A percentile compares a stretch with the other conserved stretches of the same genome.
These are phyloP conservation scores for Platysteira castanea DNA, from an alignment of 2,113 vertebrate genomes.

Conservation along the genomic window DNA sequence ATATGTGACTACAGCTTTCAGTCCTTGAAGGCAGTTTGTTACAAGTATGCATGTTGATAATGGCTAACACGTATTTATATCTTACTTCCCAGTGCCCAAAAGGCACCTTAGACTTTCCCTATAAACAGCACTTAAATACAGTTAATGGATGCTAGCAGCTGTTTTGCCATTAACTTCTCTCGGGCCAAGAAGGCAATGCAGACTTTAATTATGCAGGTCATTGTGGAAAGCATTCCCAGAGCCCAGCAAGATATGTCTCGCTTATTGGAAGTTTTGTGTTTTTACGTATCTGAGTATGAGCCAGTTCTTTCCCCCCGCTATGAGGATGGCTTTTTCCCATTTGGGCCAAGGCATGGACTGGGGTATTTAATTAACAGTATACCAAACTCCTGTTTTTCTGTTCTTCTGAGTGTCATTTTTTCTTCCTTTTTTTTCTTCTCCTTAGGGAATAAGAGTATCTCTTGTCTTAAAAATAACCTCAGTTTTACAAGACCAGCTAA, in stretches of 20 bases:
- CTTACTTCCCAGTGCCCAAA: neutral
- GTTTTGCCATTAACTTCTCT: neutral
- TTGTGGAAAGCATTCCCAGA: neutral
- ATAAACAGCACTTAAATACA: neutral
- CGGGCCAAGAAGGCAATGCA: neutral
- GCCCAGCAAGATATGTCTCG: rapidly evolving
- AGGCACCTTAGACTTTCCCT: neutral
- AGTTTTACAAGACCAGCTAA: neutral
- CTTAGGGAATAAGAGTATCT: neutral
- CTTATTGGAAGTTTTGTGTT: neutral
- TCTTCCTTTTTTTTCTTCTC: neutral
- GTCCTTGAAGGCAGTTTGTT: neutral
- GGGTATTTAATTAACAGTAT: neutral
- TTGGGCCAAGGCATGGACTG: neutral
- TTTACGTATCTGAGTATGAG: neutral
- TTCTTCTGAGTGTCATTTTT: neutral
- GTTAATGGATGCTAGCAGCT: neutral
- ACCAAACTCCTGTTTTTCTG: neutral
- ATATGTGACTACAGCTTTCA: neutral
- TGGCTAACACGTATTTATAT: neutral
- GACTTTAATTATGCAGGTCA: slow-evolving; percentile 1
- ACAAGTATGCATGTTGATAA: neutral
- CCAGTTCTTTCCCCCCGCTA: neutral
- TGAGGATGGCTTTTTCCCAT: neutral
- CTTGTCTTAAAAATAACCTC: neutral